These are phyloP conservation scores for Rhombomys opimus DNA, from an alignment of 2,113 vertebrate species.

Conservation along the genomic window DNA sequence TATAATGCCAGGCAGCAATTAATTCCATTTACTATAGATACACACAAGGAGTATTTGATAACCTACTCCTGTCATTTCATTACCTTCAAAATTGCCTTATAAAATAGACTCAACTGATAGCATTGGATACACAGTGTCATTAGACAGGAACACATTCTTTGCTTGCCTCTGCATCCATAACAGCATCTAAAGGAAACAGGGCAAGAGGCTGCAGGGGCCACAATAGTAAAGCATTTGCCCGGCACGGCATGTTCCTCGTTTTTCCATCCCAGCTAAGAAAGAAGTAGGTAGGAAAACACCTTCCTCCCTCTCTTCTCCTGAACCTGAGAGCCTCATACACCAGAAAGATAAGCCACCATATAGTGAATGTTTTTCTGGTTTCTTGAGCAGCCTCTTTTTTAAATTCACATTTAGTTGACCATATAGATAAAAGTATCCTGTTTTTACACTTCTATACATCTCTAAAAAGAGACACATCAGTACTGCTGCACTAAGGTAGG, in stretches of 20 bases:
- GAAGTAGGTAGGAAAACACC: too few relatives aligned
- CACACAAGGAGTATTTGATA: background rate
- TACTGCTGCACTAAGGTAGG: background rate
- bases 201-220: too few relatives aligned
- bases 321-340: too few relatives aligned
- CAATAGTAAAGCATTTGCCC: background rate
- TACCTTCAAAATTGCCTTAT: background rate
- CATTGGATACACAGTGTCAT: too few relatives aligned
- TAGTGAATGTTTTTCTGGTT: background rate
- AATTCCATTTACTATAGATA: conserved; percentile 43
- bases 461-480: background rate
- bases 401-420: too few relatives aligned
- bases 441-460: background rate
- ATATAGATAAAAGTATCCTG: background rate
- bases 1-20: background rate
- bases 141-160: background rate
- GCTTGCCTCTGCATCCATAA: background rate
- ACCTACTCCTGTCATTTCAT: background rate
- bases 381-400: background rate
- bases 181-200: too few relatives aligned
- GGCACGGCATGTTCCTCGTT: background rate
- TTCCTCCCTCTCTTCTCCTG: background rate
- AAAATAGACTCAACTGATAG: background rate
- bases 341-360: background rate
- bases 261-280: background rate